Conservation (phyloP, 2,888 invertebrate genomes). For the Ferrisia virgata region DNA sequence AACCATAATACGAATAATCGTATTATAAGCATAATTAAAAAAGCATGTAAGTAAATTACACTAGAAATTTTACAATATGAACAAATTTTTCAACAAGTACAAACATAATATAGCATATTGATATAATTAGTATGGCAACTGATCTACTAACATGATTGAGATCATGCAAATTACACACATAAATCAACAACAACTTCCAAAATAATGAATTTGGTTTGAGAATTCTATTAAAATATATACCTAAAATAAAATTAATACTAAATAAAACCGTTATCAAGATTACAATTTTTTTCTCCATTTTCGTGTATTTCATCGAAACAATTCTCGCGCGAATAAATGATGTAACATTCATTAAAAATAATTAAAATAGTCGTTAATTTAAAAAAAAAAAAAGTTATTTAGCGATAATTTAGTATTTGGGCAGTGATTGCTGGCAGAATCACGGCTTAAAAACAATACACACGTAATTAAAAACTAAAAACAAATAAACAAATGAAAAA, state of each 20-base stretch:
- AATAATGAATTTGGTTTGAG: background rate
- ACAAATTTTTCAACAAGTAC: slow-evolving; percentile 27
- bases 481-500: background rate
- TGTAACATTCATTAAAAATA: slow-evolving; percentile 13
- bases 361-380: slow-evolving; percentile 10
- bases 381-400: background rate
- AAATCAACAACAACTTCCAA: background rate
- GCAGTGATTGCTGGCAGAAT: slow-evolving; percentile 18
- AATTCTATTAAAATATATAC: background rate
- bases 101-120: no score
- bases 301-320: background rate
- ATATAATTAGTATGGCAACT: slow-evolving; percentile 25
- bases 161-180: slow-evolving; percentile 21
- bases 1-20: background rate
- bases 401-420: background rate
- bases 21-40: background rate
- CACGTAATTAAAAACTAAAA: background rate
- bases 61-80: slow-evolving; percentile 16
- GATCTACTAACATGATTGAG: slow-evolving; percentile 31
- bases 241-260: slow-evolving; percentile 20
- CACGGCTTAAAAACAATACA: slow-evolving; percentile 14
- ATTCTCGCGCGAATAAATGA: background rate
- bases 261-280: background rate
- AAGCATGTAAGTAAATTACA: background rate
- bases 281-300: background rate